Evolutionary conservation across 2,113 vertebrate species (phyloP).

Genomic region (Oostethus manadensis): DNA sequence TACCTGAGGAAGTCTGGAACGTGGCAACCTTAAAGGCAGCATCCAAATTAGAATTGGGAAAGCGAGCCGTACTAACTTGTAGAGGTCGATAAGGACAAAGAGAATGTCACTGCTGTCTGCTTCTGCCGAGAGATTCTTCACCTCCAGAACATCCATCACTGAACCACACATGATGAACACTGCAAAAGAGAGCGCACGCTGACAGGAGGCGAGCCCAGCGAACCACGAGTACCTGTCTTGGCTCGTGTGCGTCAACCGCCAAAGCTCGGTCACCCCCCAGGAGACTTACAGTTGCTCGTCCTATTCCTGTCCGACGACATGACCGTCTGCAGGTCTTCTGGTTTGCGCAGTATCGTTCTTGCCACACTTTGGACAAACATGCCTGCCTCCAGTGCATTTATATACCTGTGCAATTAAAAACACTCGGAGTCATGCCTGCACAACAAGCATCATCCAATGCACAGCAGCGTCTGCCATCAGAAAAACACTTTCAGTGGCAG

Average conservation of each 20-base stretch:
- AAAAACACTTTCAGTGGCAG: no score
- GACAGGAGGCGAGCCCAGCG: no score
- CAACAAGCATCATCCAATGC: no score
- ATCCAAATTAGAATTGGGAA: not conserved
- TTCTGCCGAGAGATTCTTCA: slow-evolving; percentile 43
- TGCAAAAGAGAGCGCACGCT: slow-evolving; percentile 45
- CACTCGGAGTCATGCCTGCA: no score
- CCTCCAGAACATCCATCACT: slow-evolving; percentile 50
- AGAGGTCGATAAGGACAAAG: slow-evolving; percentile 88
- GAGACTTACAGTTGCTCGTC: slow-evolving; percentile 81
- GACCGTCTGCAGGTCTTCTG: slow-evolving; percentile 35
- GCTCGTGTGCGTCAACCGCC: no score
- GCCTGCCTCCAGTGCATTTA: slow-evolving; percentile 80
- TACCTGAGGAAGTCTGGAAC: not conserved
- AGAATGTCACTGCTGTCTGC: slow-evolving; percentile 68
- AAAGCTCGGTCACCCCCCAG: not conserved
- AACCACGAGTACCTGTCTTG: not conserved
- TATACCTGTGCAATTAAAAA: slow-evolving; percentile 76
- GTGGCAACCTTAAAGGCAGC: not conserved
- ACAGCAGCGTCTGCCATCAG: no score
- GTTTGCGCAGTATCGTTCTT: slow-evolving; percentile 61
- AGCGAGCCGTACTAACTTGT: slow-evolving; percentile 77
- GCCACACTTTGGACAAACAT: slow-evolving; percentile 56
- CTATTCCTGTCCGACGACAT: slow-evolving; percentile 50
- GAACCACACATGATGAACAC: slow-evolving; percentile 87